phyloP scores from a whole-genome alignment of 2,113 vertebrate species.

The Phyllopteryx taeniolatus region DNA sequence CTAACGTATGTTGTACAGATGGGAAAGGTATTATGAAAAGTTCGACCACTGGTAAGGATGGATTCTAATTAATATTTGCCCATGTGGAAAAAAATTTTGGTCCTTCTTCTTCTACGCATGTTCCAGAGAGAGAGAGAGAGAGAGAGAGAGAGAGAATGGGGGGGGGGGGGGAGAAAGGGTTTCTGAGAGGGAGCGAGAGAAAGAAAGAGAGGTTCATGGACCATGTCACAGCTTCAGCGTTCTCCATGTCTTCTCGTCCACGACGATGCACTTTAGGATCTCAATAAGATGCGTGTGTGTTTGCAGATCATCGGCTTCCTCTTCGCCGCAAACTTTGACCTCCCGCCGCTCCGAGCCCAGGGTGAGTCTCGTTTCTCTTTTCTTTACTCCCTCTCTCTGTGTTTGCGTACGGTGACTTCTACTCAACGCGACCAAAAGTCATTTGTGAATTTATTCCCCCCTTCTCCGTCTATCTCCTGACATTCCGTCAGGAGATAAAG shows the following conservation, averaged over 20 bases:
- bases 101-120: background rate
- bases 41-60: background rate
- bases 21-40: too few relatives aligned
- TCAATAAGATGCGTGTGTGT: constrained; percentile 77
- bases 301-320: constrained; percentile 68
- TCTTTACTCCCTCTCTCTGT: background rate
- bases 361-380: constrained; percentile 60
- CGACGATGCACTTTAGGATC: constrained; percentile 75
- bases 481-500: background rate
- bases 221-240: background rate
- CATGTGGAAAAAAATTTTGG: background rate
- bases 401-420: background rate
- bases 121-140: background rate
- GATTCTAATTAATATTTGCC: background rate
- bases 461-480: constrained; percentile 3
- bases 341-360: constrained; percentile 67
- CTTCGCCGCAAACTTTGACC: constrained; percentile 63
- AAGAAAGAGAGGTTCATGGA: background rate
- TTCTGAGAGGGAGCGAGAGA: background rate
- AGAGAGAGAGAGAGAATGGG: background rate
- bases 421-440: background rate
- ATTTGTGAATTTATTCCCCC: background rate
- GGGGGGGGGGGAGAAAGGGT: background rate
- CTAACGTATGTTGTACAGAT: too few relatives aligned
- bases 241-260: constrained; percentile 62